Evolutionary conservation across 2,888 invertebrate genomes (phyloP).

Genomic region (Troides helena): DNA sequence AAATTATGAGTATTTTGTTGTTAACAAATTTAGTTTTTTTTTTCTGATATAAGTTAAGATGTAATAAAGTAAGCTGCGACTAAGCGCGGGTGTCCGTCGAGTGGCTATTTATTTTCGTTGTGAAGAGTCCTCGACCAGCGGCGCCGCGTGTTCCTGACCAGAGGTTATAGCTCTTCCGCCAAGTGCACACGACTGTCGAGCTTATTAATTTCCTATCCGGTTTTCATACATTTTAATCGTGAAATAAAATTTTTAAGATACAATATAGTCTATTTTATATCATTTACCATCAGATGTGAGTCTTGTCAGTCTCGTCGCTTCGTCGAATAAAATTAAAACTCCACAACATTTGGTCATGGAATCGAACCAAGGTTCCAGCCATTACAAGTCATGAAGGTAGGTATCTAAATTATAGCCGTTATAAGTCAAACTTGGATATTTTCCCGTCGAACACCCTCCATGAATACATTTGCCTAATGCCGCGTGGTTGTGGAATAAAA

Average conservation of each 20-base stretch:
- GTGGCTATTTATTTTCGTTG: constrained; percentile 63
- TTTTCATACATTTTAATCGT: constrained; percentile 42
- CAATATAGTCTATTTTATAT: too few species aligned
- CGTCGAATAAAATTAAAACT: too few species aligned
- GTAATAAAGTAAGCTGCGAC: not conserved
- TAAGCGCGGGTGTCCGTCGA: constrained; percentile 34
- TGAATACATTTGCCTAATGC: constrained; percentile 61
- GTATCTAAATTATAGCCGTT: not conserved
- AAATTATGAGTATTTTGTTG: too few species aligned
- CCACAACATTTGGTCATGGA: too few species aligned
- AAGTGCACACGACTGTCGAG: constrained; percentile 39
- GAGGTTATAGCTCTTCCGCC: constrained; percentile 64
- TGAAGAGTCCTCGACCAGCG: constrained; percentile 48
- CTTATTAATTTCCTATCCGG: constrained; percentile 38
- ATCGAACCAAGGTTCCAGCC: too few species aligned
- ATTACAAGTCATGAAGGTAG: too few species aligned
- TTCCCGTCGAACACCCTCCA: constrained; percentile 41
- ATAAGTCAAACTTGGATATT: constrained; percentile 30
- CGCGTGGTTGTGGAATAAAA: constrained; percentile 38
- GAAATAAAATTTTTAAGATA: not conserved
- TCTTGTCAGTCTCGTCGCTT: too few species aligned
- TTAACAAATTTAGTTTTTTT: not conserved
- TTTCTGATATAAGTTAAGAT: not conserved
- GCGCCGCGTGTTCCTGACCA: constrained; percentile 66
- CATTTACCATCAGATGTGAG: too few species aligned